These are phyloP conservation scores for Peromyscus californicus DNA, from an alignment of 2,113 vertebrate genomes.

Conservation along the genomic window DNA sequence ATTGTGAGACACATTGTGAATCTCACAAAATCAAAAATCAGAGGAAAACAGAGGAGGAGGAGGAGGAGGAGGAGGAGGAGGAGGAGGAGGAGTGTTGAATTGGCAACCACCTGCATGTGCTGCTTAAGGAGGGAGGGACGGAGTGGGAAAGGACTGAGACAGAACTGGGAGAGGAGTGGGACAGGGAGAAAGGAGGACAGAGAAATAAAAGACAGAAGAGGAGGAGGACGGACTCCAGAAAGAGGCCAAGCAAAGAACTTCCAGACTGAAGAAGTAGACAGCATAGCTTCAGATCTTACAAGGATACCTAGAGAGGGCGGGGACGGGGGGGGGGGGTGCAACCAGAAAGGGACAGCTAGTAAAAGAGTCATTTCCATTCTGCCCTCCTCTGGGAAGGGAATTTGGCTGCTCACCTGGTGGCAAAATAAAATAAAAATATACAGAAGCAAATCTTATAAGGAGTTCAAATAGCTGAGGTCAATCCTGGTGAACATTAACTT, in stretches of 20 bases:
- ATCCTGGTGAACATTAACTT: not conserved
- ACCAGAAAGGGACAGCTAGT: not conserved
- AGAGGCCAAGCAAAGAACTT: slow-evolving; percentile 16
- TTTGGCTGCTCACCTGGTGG: not conserved
- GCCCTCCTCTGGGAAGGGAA: not conserved
- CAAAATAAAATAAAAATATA: not conserved
- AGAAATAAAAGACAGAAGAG: slow-evolving; percentile 6
- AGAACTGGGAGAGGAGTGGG: not conserved
- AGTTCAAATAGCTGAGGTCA: slow-evolving; percentile 17
- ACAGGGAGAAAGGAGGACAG: not conserved
- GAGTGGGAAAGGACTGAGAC: not conserved
- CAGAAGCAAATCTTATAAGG: not conserved
- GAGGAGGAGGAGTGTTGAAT: not conserved
- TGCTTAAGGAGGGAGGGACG: not conserved
- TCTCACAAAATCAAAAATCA: not conserved
- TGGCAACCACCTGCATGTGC: not conserved
- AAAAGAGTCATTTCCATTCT: not conserved
- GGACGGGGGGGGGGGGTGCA: not conserved
- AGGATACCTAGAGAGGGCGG: not conserved
- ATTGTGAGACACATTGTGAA: not conserved
- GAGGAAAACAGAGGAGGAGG: not conserved
- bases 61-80: not conserved
- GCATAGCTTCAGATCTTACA: not conserved
- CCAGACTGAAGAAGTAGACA: not conserved
- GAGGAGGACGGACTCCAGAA: not conserved